These are phyloP conservation scores for Catostomus latipinnis DNA, from an alignment of 2,797 vertebrate genomes.

Conservation along the genomic window DNA sequence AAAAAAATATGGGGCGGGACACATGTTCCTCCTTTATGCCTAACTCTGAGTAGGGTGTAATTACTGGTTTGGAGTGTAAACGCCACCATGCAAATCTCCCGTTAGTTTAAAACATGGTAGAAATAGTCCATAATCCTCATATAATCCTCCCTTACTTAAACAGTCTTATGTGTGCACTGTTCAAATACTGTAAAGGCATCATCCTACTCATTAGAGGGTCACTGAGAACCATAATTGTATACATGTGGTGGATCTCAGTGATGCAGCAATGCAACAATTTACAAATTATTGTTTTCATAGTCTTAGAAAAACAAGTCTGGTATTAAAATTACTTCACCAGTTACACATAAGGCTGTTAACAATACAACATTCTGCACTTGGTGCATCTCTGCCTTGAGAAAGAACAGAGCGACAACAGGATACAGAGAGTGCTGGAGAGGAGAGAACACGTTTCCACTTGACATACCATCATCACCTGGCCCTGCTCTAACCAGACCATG, in stretches of 20 bases:
- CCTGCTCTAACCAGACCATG: constrained; percentile 22
- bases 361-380: constrained; percentile 11
- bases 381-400: constrained; percentile 27
- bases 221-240: constrained; percentile 32
- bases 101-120: constrained; percentile 44
- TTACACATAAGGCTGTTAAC: background rate
- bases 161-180: constrained; percentile 5
- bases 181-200: constrained; percentile 16
- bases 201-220: constrained; percentile 22
- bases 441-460: constrained; percentile 34
- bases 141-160: constrained; percentile 28
- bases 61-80: constrained; percentile 39
- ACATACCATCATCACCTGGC: constrained; percentile 49
- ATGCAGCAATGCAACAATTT: background rate
- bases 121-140: background rate
- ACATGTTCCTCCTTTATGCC: constrained; percentile 1
- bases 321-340: background rate
- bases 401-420: background rate
- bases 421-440: constrained; percentile 28
- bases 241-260: background rate
- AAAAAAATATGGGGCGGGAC: constrained; percentile 21
- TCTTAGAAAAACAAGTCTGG: constrained; percentile 6
- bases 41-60: constrained; percentile 32
- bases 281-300: background rate
- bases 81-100: constrained; percentile 26